Evolutionary conservation across 2,888 invertebrate genomes (phyloP), one percentile per base, ranked within the genome.

Genomic region (Himalopsyche tibetana): DNA sequence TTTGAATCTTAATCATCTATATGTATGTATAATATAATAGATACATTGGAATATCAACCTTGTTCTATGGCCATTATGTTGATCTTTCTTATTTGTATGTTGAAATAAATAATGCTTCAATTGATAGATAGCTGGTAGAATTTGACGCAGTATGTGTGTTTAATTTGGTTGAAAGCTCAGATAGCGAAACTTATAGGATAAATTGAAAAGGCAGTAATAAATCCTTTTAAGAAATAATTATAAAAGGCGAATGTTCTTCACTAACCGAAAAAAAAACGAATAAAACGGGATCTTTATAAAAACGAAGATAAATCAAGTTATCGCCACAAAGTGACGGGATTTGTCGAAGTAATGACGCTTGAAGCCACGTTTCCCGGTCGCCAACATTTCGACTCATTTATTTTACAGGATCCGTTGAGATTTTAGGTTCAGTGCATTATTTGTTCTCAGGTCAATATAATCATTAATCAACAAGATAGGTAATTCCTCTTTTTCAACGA

Each of bases 301-400:
- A 74, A 74, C 38, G 74, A 74, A 74, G 74, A 74, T 74, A 74
- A 74, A 74, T 74, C 38, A 74, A 74, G 74, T 74, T 74, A 74
- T 74, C 38, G 38, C 36, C 74, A 38, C 74, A 74, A 74, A 74
- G 74, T 74, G 74, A 38, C 74, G 74, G 74, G 74, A 74, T 38
- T 74, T 74, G 74, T 36, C 74, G 74, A 74, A 74, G 74, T 38
- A 38, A 74, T 74, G 74, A 38, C 15, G 74, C 74, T 74, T 36
- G 38, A 74, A 74, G 38, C 74, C 38, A 74, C 74, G 38, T 74
- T 74, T 38, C 38, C 74, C 74, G 38, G 38, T 38, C 36, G 74
- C 74, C 11, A 74, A 74, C 74, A 74, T 74, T 74, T 36, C 15
- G 74, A 74, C 11, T 74, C 74, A 74, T 74, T 38, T 74, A 74